phyloP scores from a whole-genome alignment of 2,797 vertebrate genomes.

The Sphaeramia orbicularis region DNA sequence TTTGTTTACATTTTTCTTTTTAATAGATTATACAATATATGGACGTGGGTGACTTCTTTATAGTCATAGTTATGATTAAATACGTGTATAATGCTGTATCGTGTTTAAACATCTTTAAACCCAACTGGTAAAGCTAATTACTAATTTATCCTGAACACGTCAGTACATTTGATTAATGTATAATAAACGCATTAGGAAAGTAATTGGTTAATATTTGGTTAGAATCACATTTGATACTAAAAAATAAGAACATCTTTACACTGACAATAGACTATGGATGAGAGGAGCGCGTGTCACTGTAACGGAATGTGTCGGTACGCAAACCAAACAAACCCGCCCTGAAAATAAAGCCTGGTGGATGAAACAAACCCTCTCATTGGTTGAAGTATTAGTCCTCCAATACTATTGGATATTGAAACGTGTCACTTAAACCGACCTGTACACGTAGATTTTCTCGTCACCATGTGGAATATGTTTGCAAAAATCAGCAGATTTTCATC shows the following conservation, averaged over 20 bases:
- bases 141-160: no score
- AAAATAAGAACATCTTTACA: no score
- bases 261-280: background rate
- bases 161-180: background rate
- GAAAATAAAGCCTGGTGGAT: slow-evolving; percentile 23
- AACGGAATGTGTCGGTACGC: slow-evolving; percentile 17
- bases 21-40: background rate
- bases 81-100: no score
- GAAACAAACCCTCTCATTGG: slow-evolving; percentile 67
- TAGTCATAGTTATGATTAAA: no score
- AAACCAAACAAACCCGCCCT: slow-evolving; percentile 31
- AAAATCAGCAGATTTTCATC: background rate
- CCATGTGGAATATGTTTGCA: background rate
- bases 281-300: background rate
- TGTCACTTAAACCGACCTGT: slow-evolving; percentile 54
- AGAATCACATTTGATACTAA: background rate
- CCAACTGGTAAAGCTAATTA: no score
- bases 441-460: slow-evolving; percentile 30
- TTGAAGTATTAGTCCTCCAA: background rate
- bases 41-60: background rate
- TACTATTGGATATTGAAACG: slow-evolving; percentile 37
- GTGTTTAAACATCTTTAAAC: no score
- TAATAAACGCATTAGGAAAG: background rate
- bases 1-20: background rate
- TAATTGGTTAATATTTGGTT: background rate